These are phyloP conservation scores for Theocolax elegans DNA, from an alignment of 1,140 invertebrate genomes.

Conservation along the genomic window DNA sequence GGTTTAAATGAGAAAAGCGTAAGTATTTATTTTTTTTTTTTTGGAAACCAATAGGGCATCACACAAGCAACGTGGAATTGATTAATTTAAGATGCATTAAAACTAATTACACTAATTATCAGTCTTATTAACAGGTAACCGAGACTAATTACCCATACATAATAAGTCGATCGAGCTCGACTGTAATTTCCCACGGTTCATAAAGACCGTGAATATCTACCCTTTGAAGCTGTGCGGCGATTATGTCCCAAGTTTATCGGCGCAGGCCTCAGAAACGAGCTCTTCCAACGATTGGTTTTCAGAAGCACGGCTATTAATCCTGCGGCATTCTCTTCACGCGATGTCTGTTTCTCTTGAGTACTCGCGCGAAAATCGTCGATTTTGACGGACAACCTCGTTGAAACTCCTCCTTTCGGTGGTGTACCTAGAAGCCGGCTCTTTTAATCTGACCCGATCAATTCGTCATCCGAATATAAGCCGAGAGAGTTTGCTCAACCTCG, in stretches of 20 bases:
- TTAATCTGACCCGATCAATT: neutral
- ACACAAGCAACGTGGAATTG: too few relatives aligned
- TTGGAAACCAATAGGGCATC: too few relatives aligned
- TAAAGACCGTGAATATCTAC: neutral
- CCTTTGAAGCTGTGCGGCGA: too few relatives aligned
- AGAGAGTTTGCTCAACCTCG: too few relatives aligned
- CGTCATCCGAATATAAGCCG: neutral
- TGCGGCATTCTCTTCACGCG: too few relatives aligned
- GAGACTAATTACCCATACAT: constrained; percentile 1
- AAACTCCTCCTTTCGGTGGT: neutral
- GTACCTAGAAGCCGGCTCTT: neutral
- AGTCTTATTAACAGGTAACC: neutral
- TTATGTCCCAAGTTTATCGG: constrained; percentile 10
- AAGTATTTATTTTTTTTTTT: too few relatives aligned
- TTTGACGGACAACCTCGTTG: neutral
- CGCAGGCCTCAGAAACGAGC: neutral
- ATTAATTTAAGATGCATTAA: neutral
- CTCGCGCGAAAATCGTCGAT: neutral
- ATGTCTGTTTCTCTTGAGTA: neutral
- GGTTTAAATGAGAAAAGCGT: too few relatives aligned
- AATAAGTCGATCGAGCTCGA: constrained; percentile 6
- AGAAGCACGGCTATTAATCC: neutral
- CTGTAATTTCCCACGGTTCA: neutral
- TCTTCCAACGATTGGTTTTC: neutral
- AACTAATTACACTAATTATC: constrained; percentile 4